These are phyloP conservation scores for Aphelinus certus DNA, from an alignment of 1,140 invertebrate genomes.

Conservation along the genomic window DNA sequence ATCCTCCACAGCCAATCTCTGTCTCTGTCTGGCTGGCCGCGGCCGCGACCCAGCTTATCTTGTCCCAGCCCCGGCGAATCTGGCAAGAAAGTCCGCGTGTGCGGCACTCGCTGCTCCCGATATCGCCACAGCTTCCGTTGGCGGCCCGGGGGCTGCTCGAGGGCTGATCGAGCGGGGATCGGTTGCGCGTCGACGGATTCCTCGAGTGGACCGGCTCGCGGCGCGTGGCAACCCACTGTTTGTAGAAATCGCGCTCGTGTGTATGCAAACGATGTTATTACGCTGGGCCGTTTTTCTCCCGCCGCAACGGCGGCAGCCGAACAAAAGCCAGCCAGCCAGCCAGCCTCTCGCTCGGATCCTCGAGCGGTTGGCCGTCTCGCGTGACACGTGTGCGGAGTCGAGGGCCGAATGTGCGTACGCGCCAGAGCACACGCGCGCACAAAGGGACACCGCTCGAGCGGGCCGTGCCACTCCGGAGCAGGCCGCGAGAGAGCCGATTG, in stretches of 20 bases:
- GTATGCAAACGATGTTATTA: constrained; percentile 30
- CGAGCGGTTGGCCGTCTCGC: neutral
- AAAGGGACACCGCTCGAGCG: neutral
- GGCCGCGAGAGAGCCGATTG: neutral
- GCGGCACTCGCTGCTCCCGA: too few species aligned
- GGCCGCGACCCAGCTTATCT: too few species aligned
- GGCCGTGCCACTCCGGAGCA: neutral
- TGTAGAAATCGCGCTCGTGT: neutral
- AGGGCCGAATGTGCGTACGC: neutral
- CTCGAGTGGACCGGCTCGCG: too few species aligned
- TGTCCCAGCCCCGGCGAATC: too few species aligned
- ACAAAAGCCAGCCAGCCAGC: too few species aligned
- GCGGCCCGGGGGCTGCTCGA: too few species aligned
- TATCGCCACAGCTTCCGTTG: too few species aligned
- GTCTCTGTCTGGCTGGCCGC: too few species aligned
- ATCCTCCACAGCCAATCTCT: too few species aligned
- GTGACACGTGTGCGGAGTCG: neutral
- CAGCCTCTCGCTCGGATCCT: neutral
- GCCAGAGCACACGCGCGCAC: neutral
- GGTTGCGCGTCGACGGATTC: constrained; percentile 6
- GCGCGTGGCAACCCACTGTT: neutral
- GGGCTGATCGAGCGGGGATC: constrained; percentile 18
- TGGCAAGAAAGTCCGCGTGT: too few species aligned
- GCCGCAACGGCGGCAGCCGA: too few species aligned
- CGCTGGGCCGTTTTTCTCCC: neutral